phyloP scores from a whole-genome alignment of 2,888 invertebrate genomes.

The Hydriomena furcata region DNA sequence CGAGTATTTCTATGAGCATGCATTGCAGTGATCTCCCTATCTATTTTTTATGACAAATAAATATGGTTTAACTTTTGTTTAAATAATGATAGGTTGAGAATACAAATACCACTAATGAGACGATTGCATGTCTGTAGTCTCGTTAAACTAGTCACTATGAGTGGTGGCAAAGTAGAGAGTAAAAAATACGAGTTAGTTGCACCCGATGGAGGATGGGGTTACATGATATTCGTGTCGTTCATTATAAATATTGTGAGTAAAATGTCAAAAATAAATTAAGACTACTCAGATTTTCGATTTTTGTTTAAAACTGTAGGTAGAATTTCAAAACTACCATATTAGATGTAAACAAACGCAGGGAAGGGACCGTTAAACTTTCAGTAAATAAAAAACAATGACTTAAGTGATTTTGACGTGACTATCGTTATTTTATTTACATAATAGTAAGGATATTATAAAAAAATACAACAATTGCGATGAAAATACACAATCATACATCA shows the following conservation, averaged over 20 bases:
- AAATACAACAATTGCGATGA: too few relatives aligned
- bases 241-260: conserved; percentile 84
- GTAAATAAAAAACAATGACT: too few relatives aligned
- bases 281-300: too few relatives aligned
- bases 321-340: too few relatives aligned
- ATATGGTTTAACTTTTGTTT: conserved; percentile 27
- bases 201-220: conserved; percentile 89
- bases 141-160: conserved; percentile 15
- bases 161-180: conserved; percentile 26
- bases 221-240: conserved; percentile 84
- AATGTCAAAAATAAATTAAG: not conserved
- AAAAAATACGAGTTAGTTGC: conserved; percentile 58
- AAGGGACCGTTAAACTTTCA: too few relatives aligned
- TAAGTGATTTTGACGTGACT: too few relatives aligned
- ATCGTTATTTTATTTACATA: too few relatives aligned
- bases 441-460: too few relatives aligned
- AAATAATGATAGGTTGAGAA: conserved; percentile 26
- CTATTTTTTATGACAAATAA: conserved; percentile 22
- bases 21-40: conserved; percentile 18
- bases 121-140: conserved; percentile 7
- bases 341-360: too few relatives aligned
- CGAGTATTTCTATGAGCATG: not conserved
- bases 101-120: not conserved
- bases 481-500: too few relatives aligned
- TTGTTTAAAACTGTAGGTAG: too few relatives aligned